phyloP scores from a whole-genome alignment of 2,113 vertebrate species.

The Corvus moneduloides region DNA sequence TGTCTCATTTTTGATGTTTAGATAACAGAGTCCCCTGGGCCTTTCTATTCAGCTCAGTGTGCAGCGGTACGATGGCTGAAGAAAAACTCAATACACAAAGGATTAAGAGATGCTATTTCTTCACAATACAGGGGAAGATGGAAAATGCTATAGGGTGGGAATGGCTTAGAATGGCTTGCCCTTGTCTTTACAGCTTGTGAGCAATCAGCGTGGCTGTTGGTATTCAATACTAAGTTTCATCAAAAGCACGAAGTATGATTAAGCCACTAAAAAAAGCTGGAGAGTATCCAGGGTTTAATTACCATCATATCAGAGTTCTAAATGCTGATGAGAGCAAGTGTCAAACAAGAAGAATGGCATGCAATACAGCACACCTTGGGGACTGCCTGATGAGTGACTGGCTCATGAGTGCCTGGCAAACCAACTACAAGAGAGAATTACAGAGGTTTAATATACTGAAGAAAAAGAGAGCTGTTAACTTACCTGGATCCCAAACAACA shows the following conservation, averaged over 20 bases:
- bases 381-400: not conserved
- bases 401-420: not conserved
- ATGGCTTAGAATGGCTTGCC: not conserved
- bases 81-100: not conserved
- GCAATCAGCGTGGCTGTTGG: not conserved
- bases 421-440: not conserved
- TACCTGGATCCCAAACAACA: not conserved
- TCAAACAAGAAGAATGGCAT: not conserved
- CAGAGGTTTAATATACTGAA: not conserved
- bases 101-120: not conserved
- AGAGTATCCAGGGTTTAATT: constrained; percentile 38
- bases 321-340: constrained; percentile 39
- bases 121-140: not conserved
- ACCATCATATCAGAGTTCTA: not conserved
- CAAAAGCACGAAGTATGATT: not conserved
- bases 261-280: constrained; percentile 16
- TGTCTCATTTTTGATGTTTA: constrained; percentile 25
- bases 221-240: not conserved
- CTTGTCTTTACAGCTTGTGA: not conserved
- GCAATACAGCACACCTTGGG: not conserved
- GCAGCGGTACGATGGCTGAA: not conserved
- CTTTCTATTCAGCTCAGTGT: not conserved
- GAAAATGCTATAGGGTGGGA: not conserved
- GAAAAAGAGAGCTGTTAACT: not conserved
- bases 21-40: not conserved